Evolutionary conservation across 2,797 vertebrate species (phyloP).

Genomic region (Poeciliopsis infans): DNA sequence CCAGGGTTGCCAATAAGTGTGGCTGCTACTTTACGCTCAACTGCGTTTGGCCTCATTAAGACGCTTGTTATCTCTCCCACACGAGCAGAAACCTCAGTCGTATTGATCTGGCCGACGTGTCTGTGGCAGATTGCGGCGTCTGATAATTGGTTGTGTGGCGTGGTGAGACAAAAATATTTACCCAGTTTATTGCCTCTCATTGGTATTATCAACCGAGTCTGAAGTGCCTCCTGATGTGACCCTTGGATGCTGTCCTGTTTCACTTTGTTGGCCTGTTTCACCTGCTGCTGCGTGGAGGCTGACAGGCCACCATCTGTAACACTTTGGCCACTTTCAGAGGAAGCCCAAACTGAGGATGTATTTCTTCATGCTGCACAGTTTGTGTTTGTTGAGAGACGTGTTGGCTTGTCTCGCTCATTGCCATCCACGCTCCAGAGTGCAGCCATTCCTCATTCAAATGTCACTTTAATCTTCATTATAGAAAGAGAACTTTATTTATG

Average conservation of each 20-base stretch:
- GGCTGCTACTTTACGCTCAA: slow-evolving; percentile 2
- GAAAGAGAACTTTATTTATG: slow-evolving; percentile 34
- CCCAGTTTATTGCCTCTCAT: slow-evolving; percentile 49
- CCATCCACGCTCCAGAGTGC: slow-evolving; percentile 39
- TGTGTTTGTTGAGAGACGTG: slow-evolving; percentile 68
- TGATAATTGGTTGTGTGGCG: slow-evolving; percentile 45
- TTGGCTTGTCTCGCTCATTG: slow-evolving; percentile 48
- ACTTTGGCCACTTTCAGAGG: not conserved
- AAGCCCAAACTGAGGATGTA: slow-evolving; percentile 48
- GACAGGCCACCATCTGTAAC: slow-evolving; percentile 66
- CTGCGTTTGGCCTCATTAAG: slow-evolving; percentile 34
- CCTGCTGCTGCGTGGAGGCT: slow-evolving; percentile 50
- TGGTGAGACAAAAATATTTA: slow-evolving; percentile 55
- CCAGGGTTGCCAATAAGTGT: not conserved
- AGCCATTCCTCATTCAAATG: slow-evolving; percentile 54
- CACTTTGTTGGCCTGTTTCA: slow-evolving; percentile 47
- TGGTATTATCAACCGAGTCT: slow-evolving; percentile 41
- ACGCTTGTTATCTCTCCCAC: slow-evolving; percentile 24
- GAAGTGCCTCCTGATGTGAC: slow-evolving; percentile 44
- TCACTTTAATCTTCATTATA: slow-evolving; percentile 68
- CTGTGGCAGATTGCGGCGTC: slow-evolving; percentile 40
- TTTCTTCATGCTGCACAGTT: slow-evolving; percentile 67
- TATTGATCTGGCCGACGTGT: slow-evolving; percentile 25
- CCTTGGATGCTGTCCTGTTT: slow-evolving; percentile 31
- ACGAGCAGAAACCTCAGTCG: slow-evolving; percentile 1